A percentile compares a stretch with the other conserved stretches of the same genome.
Conservation (phyloP, 2,888 invertebrate species). For the Xiphydria camelus region DNA sequence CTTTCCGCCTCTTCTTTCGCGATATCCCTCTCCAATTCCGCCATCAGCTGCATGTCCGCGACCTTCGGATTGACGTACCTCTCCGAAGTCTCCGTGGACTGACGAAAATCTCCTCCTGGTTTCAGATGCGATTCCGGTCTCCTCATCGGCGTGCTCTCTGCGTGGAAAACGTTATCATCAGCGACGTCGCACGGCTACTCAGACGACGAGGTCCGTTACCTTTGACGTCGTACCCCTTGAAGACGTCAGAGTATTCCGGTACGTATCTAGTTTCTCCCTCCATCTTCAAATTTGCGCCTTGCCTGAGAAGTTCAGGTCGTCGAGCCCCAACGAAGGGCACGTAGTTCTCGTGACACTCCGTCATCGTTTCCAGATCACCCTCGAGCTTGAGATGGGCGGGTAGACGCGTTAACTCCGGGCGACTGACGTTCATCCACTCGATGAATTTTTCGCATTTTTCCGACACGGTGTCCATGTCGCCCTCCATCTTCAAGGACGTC, state of each 20-base stretch:
- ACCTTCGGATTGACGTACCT: conserved; percentile 29
- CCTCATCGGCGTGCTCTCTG: conserved; percentile 38
- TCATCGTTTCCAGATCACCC: conserved; percentile 57
- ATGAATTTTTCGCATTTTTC: conserved; percentile 60
- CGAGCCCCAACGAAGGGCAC: conserved; percentile 55
- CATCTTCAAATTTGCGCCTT: conserved; percentile 58
- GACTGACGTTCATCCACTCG: conserved; percentile 47
- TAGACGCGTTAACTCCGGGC: conserved; percentile 56
- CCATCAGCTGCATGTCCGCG: conserved; percentile 26
- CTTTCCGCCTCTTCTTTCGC: conserved; percentile 26
- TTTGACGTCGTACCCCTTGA: conserved; percentile 35
- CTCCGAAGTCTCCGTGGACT: conserved; percentile 27
- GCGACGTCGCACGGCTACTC: not conserved
- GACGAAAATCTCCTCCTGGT: conserved; percentile 33
- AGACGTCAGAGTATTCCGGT: conserved; percentile 58
- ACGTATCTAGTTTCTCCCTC: conserved; percentile 59
- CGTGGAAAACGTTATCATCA: not conserved
- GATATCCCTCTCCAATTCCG: conserved; percentile 26
- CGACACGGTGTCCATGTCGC: conserved; percentile 59
- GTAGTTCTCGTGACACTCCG: conserved; percentile 58
- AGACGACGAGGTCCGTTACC: conserved; percentile 28
- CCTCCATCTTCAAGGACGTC: conserved; percentile 60
- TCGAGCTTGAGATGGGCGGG: conserved; percentile 60
- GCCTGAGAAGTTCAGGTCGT: conserved; percentile 54
- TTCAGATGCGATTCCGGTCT: conserved; percentile 42